These are phyloP conservation scores for Thalpophila matura DNA, from an alignment of 2,888 invertebrate species.

Conservation along the genomic window DNA sequence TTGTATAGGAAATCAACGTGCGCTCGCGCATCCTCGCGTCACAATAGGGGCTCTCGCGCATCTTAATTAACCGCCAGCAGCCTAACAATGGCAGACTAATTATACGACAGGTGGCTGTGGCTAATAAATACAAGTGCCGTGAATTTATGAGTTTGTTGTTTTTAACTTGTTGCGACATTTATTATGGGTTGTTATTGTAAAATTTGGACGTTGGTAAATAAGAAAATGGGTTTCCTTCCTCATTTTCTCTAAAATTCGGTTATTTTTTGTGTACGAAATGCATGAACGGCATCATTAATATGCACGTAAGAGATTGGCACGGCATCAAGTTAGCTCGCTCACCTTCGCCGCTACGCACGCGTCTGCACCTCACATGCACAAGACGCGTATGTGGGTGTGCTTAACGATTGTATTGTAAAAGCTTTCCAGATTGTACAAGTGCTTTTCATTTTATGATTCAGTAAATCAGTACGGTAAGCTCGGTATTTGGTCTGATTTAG, in stretches of 20 bases:
- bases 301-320: slow-evolving; percentile 81
- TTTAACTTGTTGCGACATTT: slow-evolving; percentile 41
- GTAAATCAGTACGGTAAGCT: background rate
- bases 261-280: slow-evolving; percentile 52
- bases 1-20: slow-evolving; percentile 84
- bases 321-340: slow-evolving; percentile 81
- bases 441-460: slow-evolving; percentile 24
- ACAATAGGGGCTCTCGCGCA: slow-evolving; percentile 78
- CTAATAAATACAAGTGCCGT: slow-evolving; percentile 64
- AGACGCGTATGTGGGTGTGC: slow-evolving; percentile 50
- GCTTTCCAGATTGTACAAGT: slow-evolving; percentile 50
- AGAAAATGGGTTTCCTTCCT: slow-evolving; percentile 13
- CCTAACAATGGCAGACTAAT: slow-evolving; percentile 82
- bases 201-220: slow-evolving; percentile 28
- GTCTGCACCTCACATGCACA: slow-evolving; percentile 64
- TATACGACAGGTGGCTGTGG: slow-evolving; percentile 78
- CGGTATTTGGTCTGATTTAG: background rate
- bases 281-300: slow-evolving; percentile 65
- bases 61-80: slow-evolving; percentile 79
- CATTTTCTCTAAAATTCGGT: slow-evolving; percentile 37
- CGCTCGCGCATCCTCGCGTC: slow-evolving; percentile 75
- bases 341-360: slow-evolving; percentile 78
- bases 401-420: slow-evolving; percentile 49
- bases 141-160: slow-evolving; percentile 58
- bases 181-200: slow-evolving; percentile 20